Evolutionary conservation across 2,113 vertebrate species (phyloP).

Genomic region (Oncorhynchus kisutch): DNA sequence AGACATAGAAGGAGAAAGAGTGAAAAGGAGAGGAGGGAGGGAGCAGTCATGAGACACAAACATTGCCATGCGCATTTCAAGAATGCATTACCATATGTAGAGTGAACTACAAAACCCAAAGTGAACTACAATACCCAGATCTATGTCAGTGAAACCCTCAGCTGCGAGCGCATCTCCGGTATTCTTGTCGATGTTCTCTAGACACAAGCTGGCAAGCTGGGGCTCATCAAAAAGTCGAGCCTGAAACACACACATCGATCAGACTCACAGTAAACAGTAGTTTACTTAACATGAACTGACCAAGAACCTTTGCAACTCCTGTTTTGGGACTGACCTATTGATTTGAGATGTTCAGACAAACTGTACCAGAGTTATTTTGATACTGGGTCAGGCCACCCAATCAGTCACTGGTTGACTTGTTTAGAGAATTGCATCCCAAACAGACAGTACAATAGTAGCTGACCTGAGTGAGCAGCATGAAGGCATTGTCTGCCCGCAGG

Average conservation of each 20-base stretch:
- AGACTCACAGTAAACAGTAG: neutral
- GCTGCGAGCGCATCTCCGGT: slow-evolving; percentile 84
- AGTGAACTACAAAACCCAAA: neutral
- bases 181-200: slow-evolving; percentile 91
- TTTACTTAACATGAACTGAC: too few species aligned
- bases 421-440: neutral
- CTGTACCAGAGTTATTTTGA: too few species aligned
- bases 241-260: neutral
- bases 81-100: too few species aligned
- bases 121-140: slow-evolving; percentile 73
- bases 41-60: too few species aligned
- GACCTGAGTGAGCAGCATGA: slow-evolving; percentile 97
- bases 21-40: too few species aligned
- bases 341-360: too few species aligned
- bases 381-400: too few species aligned
- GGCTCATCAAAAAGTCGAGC: slow-evolving; percentile 85
- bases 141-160: slow-evolving; percentile 87
- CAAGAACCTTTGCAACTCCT: too few species aligned
- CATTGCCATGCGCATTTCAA: too few species aligned
- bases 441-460: neutral
- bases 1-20: too few species aligned
- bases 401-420: too few species aligned
- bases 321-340: too few species aligned
- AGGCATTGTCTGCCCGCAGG: slow-evolving; percentile 91
- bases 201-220: slow-evolving; percentile 86